These are phyloP conservation scores for Yponomeuta sedellus DNA, from an alignment of 2,888 invertebrate species.

Conservation along the genomic window DNA sequence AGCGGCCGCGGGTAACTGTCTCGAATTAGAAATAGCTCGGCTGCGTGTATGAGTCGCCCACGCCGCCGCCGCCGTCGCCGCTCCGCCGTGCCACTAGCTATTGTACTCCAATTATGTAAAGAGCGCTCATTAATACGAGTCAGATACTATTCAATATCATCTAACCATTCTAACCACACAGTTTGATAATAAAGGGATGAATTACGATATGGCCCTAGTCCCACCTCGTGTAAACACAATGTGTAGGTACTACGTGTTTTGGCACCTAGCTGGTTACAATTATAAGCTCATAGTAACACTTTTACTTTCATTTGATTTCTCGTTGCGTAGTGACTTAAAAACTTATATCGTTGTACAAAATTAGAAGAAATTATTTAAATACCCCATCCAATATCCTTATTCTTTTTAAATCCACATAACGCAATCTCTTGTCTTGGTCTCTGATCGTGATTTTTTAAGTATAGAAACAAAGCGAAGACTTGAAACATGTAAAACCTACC, in stretches of 20 bases:
- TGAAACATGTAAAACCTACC: too few species aligned
- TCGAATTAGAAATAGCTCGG: constrained; percentile 74
- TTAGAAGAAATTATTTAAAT: not conserved
- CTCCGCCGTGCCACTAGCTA: constrained; percentile 14
- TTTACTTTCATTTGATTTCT: not conserved
- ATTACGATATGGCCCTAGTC: not conserved
- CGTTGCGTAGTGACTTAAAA: not conserved
- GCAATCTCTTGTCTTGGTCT: too few species aligned
- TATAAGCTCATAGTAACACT: not conserved
- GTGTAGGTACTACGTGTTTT: not conserved
- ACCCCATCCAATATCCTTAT: too few species aligned
- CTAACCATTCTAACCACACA: not conserved
- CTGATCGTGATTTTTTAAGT: too few species aligned
- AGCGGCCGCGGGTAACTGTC: constrained; percentile 67
- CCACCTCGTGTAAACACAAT: not conserved
- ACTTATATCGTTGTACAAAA: not conserved
- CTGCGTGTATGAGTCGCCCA: constrained; percentile 50
- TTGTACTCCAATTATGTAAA: constrained; percentile 15
- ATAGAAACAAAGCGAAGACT: too few species aligned
- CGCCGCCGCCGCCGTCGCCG: constrained; percentile 33
- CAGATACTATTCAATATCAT: not conserved
- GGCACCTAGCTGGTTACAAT: not conserved
- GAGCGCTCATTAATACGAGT: not conserved
- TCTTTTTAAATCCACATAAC: too few species aligned
- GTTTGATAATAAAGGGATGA: not conserved